These are phyloP conservation scores for Pecten maximus DNA, from an alignment of 2,888 invertebrate species.

Conservation along the genomic window DNA sequence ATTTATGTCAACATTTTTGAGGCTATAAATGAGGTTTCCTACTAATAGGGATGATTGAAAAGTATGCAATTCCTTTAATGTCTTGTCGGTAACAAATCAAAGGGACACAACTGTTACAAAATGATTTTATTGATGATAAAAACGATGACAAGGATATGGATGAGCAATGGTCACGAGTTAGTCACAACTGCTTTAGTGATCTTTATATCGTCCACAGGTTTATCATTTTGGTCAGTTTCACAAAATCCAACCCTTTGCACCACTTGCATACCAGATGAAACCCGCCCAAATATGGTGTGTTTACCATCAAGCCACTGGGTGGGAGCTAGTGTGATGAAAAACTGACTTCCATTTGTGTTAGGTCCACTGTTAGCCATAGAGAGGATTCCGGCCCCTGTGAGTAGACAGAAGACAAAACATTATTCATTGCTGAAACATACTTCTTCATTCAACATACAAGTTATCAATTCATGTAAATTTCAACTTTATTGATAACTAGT, in stretches of 20 bases:
- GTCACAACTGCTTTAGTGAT: slow-evolving; percentile 73
- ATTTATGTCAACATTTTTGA: no score
- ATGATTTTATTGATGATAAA: no score
- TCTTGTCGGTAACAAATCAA: neutral
- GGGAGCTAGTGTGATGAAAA: slow-evolving; percentile 97
- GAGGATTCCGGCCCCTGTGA: slow-evolving; percentile 89
- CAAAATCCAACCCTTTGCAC: slow-evolving; percentile 96
- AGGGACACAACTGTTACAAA: no score
- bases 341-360: slow-evolving; percentile 98
- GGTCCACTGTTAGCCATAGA: slow-evolving; percentile 99
- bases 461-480: no score
- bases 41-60: no score
- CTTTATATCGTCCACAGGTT: slow-evolving; percentile 87
- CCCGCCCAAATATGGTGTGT: slow-evolving; percentile 96
- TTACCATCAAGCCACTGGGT: slow-evolving; percentile 99
- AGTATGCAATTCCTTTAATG: no score
- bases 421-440: no score
- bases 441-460: no score
- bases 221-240: slow-evolving; percentile 95
- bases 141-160: neutral
- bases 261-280: slow-evolving; percentile 93
- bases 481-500: no score
- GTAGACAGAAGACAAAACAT: neutral
- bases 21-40: no score
- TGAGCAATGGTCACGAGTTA: neutral